These are phyloP conservation scores for Luehdorfia chinensis DNA, from an alignment of 1,140 invertebrate species.

Conservation along the genomic window DNA sequence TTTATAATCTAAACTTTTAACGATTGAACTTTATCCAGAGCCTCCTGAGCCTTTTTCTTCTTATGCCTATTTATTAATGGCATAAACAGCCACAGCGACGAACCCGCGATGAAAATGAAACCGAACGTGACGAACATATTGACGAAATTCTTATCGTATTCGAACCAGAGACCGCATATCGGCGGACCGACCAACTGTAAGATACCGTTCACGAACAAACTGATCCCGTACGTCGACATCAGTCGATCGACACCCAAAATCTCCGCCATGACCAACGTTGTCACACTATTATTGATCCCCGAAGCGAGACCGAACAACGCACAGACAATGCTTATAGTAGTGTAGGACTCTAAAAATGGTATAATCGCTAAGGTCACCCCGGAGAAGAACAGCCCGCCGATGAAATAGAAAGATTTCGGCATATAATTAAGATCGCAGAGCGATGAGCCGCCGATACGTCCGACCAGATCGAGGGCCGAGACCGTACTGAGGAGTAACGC, in stretches of 20 bases:
- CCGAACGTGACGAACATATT: slow-evolving; percentile 86
- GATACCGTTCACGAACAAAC: slow-evolving; percentile 89
- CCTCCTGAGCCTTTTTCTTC: slow-evolving; percentile 37
- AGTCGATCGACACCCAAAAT: slow-evolving; percentile 87
- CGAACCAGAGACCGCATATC: slow-evolving; percentile 83
- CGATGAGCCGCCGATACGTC: slow-evolving; percentile 88
- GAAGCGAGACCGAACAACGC: slow-evolving; percentile 87
- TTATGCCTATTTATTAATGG: slow-evolving; percentile 81
- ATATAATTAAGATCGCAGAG: slow-evolving; percentile 86
- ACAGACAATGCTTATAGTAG: slow-evolving; percentile 81
- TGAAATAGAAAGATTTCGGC: slow-evolving; percentile 88
- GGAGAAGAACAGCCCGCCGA: slow-evolving; percentile 86
- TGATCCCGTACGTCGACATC: slow-evolving; percentile 90
- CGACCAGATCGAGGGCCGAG: slow-evolving; percentile 86
- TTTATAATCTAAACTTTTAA: too few relatives aligned
- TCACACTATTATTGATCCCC: slow-evolving; percentile 90
- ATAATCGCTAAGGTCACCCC: slow-evolving; percentile 83
- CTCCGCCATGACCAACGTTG: slow-evolving; percentile 90
- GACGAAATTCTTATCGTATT: slow-evolving; percentile 80
- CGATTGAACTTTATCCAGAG: slow-evolving; percentile 21
- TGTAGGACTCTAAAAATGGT: slow-evolving; percentile 80
- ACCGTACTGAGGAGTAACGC: slow-evolving; percentile 87
- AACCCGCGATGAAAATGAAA: slow-evolving; percentile 82
- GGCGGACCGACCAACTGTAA: slow-evolving; percentile 88
- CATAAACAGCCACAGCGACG: slow-evolving; percentile 85